phyloP scores from a whole-genome alignment of 1,140 invertebrate species.

The Platorchestia sp. region DNA sequence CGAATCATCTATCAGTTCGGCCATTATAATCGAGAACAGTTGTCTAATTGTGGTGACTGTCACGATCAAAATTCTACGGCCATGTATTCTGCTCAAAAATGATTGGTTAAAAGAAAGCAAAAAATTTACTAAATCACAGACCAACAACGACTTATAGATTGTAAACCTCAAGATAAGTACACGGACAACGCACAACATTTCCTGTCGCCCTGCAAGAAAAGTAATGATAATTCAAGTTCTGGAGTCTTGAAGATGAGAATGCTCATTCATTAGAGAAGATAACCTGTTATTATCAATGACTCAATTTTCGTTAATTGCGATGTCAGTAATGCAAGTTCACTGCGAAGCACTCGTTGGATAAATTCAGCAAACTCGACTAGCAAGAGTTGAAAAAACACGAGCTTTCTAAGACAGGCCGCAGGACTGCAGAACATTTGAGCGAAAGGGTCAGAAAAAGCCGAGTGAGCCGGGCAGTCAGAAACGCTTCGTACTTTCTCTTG shows the following conservation, averaged over 20 bases:
- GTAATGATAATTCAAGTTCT: background rate
- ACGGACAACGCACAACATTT: background rate
- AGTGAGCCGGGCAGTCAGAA: constrained; percentile 12
- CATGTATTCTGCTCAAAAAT: background rate
- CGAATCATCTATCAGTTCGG: no score
- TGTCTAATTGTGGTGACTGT: background rate
- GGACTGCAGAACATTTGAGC: background rate
- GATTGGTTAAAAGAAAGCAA: background rate
- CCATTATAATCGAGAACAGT: background rate
- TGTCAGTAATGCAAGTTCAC: background rate
- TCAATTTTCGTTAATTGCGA: background rate
- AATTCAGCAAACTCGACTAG: background rate
- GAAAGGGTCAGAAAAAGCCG: background rate
- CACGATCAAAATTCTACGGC: background rate
- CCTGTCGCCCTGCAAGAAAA: background rate
- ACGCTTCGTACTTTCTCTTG: background rate
- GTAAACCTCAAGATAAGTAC: background rate
- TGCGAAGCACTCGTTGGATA: background rate
- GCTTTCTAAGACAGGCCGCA: constrained; percentile 16
- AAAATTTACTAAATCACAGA: background rate
- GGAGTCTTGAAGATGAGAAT: background rate
- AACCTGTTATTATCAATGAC: background rate
- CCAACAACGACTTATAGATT: background rate
- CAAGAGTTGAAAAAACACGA: background rate
- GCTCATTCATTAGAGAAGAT: background rate